These are phyloP conservation scores for Aethes cnicana DNA, from an alignment of 2,888 invertebrate species.

Conservation along the genomic window DNA sequence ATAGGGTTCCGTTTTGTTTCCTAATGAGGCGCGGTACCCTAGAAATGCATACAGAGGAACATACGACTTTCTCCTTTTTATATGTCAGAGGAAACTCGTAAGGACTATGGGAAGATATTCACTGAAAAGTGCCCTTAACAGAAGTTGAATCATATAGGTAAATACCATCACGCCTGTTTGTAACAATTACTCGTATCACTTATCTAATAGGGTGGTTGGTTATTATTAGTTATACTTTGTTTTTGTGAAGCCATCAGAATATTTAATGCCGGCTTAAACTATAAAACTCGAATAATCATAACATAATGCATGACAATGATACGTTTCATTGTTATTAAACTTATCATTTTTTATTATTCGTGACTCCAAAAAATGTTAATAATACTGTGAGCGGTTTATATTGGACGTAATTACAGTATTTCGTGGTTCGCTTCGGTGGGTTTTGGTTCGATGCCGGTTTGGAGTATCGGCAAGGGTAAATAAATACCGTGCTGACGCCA, in stretches of 20 bases:
- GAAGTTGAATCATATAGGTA: too few species aligned
- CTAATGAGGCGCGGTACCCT: too few species aligned
- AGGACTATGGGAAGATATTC: too few species aligned
- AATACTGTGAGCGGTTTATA: constrained; percentile 53
- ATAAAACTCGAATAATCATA: constrained; percentile 32
- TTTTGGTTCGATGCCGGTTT: constrained; percentile 42
- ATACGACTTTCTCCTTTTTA: too few species aligned
- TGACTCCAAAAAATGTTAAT: constrained; percentile 52
- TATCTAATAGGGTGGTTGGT: constrained; percentile 4
- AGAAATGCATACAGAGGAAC: too few species aligned
- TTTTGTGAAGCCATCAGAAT: constrained; percentile 19
- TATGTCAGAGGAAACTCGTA: too few species aligned
- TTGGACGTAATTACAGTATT: constrained; percentile 61
- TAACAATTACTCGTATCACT: too few species aligned
- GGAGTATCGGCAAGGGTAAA: constrained; percentile 39
- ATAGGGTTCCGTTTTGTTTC: too few species aligned
- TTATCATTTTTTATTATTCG: constrained; percentile 49
- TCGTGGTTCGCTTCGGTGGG: constrained; percentile 50
- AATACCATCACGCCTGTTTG: too few species aligned
- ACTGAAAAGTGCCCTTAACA: too few species aligned
- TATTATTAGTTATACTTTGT: constrained; percentile 18
- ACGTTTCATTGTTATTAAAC: constrained; percentile 56
- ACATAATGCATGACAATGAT: constrained; percentile 38
- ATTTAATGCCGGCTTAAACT: constrained; percentile 28
- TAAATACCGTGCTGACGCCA: constrained; percentile 39